These are phyloP conservation scores for Netelia inedita DNA, from an alignment of 2,888 invertebrate genomes.

Conservation along the genomic window DNA sequence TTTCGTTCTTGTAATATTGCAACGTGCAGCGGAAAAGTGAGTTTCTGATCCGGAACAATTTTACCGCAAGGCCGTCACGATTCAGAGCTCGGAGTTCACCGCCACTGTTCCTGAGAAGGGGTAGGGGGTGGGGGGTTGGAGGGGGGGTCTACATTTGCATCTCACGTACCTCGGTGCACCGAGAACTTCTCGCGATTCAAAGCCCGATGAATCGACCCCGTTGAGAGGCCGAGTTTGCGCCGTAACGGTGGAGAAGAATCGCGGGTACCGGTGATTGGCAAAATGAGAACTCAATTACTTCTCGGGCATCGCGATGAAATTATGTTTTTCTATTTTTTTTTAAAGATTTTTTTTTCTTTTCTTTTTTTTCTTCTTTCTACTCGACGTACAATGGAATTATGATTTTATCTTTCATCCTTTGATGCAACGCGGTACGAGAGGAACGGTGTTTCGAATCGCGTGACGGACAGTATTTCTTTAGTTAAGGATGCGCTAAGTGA, in stretches of 20 bases:
- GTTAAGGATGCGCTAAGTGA: no score
- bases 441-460: no score
- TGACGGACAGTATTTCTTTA: no score
- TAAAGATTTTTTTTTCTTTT: neutral
- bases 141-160: no score
- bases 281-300: conserved; percentile 33
- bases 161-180: conserved; percentile 11
- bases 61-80: conserved; percentile 75
- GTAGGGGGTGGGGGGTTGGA: neutral
- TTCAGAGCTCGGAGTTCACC: conserved; percentile 62
- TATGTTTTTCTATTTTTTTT: neutral
- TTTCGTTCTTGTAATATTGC: conserved; percentile 1
- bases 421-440: no score
- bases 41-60: conserved; percentile 74
- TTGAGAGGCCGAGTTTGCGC: conserved; percentile 25
- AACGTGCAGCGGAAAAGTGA: conserved; percentile 68
- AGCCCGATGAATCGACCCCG: conserved; percentile 52
- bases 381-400: no score
- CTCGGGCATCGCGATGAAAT: neutral
- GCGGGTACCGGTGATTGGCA: neutral
- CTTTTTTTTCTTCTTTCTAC: neutral
- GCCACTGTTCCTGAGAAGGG: conserved; percentile 42
- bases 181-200: conserved; percentile 38
- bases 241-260: conserved; percentile 36
- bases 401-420: no score